phyloP scores from a whole-genome alignment of 2,113 vertebrate species.

The Solenodon paradoxus region DNA sequence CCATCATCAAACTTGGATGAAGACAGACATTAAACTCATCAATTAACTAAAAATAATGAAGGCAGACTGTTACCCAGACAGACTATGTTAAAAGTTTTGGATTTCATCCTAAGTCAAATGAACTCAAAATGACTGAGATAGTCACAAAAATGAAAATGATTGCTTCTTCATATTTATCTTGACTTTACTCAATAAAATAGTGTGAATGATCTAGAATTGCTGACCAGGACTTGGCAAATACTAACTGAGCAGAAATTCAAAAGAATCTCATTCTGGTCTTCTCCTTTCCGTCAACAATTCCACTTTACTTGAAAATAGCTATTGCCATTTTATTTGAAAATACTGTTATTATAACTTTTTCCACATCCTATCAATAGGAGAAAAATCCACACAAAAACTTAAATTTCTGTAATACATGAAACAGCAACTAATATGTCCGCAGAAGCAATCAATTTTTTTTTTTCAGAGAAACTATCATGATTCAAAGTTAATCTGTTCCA shows the following conservation, averaged over 20 bases:
- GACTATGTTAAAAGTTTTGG: not conserved
- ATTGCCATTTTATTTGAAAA: not conserved
- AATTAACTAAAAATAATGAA: not conserved
- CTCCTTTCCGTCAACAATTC: not conserved
- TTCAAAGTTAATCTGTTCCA: slow-evolving; percentile 82
- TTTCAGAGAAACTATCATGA: slow-evolving; percentile 70
- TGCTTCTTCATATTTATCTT: not conserved
- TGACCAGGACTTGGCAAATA: rapidly evolving
- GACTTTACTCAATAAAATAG: not conserved
- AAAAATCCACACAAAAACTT: not conserved
- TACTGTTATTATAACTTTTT: not conserved
- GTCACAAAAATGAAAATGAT: not conserved
- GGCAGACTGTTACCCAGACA: not conserved
- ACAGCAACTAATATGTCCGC: slow-evolving; percentile 55
- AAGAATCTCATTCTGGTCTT: not conserved
- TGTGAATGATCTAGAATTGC: not conserved
- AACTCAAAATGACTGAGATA: not conserved
- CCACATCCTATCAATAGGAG: not conserved
- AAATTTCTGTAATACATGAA: slow-evolving; percentile 30
- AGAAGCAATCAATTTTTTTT: slow-evolving; percentile 57
- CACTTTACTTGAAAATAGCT: not conserved
- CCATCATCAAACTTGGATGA: not conserved
- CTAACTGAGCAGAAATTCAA: not conserved
- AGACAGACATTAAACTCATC: not conserved
- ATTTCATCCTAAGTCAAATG: not conserved